Base-by-base conservation (phyloP, 1,140 invertebrate species). In the Drosophila serrata region DNA sequence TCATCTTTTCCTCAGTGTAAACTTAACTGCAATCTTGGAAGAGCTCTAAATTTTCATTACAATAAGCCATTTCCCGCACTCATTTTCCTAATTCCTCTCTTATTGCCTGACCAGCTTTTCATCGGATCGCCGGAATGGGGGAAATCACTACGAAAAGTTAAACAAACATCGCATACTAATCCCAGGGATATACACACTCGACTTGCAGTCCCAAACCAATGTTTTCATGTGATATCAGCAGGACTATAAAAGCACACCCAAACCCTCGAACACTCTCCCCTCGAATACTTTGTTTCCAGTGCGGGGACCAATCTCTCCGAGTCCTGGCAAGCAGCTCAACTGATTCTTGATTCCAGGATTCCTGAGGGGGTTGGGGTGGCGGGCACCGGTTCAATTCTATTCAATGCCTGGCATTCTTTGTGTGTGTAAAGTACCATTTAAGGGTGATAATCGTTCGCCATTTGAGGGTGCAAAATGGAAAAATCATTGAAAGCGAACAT, bases 351-450 rank as follows among this genome's bases (percentile, higher is more conserved):
- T 53, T 51, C 59, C 39, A 37, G 33, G 33, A 55, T 55, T 55
- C 33, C 51, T 37, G 9, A n/a, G 48, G 45, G 39, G 17, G 49
- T 22, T 27, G 56, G 27, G 51, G 51, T 13, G 58, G 15, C 63
- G 63, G 63, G 45, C 53, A 79, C 57, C 72, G 65, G 86, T 90
- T 81, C 85, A 81, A 90, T 90, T 73, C 81, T 76, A 90, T 85
- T 79, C 86, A 90, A 90, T 90, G 78, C 78, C 80, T 67, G 81
- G 63, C 81, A 90, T 90, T 90, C 85, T 85, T 90, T 90, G 82
- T 90, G 86, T 90, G 81, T 82, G 86, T 90, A 90, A 92, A 92
- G 90, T 91, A 92, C 90, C 90, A 92, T 92, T 92, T 92, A 92
- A 92, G 90, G 90, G 90, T 92, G 90, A 92, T 92, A 92, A 92